Evolutionary conservation across 2,797 vertebrate genomes (phyloP).

Genomic region (Chromobotia macracanthus): DNA sequence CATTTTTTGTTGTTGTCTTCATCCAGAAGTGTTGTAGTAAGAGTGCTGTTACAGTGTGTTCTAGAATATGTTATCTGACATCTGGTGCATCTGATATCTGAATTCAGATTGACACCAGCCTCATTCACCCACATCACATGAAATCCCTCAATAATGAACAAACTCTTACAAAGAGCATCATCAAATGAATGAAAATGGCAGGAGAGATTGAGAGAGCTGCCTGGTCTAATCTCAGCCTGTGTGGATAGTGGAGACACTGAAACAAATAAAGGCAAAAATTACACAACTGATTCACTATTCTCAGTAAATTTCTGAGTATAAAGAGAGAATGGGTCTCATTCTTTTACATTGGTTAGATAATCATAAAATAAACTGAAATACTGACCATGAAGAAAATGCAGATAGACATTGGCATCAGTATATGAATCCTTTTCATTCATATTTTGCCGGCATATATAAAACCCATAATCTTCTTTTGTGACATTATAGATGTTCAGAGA

Average conservation of each 20-base stretch:
- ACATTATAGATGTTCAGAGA: constrained; percentile 22
- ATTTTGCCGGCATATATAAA: neutral
- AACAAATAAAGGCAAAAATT: neutral
- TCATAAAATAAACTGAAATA: neutral
- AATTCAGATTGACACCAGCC: neutral
- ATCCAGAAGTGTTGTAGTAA: constrained; percentile 23
- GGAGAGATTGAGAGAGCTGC: constrained; percentile 2
- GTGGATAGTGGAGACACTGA: constrained; percentile 18
- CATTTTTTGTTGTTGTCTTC: constrained; percentile 16
- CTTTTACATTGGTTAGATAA: neutral
- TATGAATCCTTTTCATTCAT: neutral
- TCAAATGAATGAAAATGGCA: neutral
- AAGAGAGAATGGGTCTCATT: neutral
- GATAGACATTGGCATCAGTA: neutral
- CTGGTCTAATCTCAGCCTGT: constrained; percentile 9
- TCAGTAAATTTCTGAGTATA: too few species aligned
- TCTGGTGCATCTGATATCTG: constrained; percentile 18
- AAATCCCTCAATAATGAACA: rapidly evolving
- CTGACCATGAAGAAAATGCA: constrained; percentile 16
- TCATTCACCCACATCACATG: constrained; percentile 19
- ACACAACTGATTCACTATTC: neutral
- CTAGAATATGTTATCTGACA: neutral
- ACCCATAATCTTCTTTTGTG: neutral
- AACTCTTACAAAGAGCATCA: neutral
- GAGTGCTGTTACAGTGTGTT: neutral